Evolutionary conservation across 2,888 invertebrate genomes (phyloP).

Genomic region (Linnaemya tessellans): DNA sequence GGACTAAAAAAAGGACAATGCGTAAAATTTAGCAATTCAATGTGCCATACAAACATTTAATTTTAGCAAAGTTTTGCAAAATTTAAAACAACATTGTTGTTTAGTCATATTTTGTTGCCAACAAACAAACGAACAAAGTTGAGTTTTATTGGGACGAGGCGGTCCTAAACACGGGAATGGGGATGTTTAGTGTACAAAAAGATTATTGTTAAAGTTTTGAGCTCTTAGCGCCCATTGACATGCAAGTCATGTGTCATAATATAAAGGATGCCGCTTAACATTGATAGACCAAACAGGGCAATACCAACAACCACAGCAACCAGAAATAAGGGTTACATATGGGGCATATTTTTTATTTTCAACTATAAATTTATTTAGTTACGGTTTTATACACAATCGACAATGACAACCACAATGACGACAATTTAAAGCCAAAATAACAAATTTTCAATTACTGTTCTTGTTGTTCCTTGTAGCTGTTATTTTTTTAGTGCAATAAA

Average conservation of each 20-base stretch:
- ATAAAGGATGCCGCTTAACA: conserved; percentile 80
- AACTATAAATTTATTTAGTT: conserved; percentile 78
- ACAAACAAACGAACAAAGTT: conserved; percentile 18
- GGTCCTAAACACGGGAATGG: conserved; percentile 6
- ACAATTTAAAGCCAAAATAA: conserved; percentile 62
- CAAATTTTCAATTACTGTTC: conserved; percentile 62
- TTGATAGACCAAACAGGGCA: conserved; percentile 76
- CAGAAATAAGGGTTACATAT: conserved; percentile 49
- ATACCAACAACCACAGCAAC: conserved; percentile 41
- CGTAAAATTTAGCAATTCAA: conserved; percentile 62
- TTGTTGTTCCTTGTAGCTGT: conserved; percentile 3
- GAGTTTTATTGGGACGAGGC: neutral
- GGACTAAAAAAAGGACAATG: conserved; percentile 69
- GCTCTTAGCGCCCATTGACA: conserved; percentile 77
- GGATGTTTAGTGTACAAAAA: conserved; percentile 58
- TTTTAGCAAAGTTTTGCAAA: conserved; percentile 78
- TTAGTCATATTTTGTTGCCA: conserved; percentile 65
- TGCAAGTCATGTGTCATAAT: conserved; percentile 79
- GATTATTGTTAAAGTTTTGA: conserved; percentile 73
- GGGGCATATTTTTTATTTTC: conserved; percentile 74
- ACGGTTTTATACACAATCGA: conserved; percentile 65
- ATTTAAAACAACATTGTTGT: conserved; percentile 79
- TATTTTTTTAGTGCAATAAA: conserved; percentile 3
- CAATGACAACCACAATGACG: conserved; percentile 46
- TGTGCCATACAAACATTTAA: conserved; percentile 51